Conservation (phyloP, 2,888 invertebrate species). For the Dinocampus coccinellae region DNA sequence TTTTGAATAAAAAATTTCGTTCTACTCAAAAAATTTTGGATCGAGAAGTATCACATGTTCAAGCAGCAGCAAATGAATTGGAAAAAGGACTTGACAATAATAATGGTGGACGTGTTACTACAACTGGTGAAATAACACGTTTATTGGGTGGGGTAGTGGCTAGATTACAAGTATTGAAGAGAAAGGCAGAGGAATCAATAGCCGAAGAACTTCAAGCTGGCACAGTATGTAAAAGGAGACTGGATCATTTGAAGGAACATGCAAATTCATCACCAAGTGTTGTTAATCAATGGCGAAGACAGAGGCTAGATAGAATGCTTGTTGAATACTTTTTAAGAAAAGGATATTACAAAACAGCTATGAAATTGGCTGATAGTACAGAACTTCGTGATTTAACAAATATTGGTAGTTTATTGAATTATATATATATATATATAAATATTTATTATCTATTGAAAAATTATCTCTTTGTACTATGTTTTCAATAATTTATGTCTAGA, state of each 20-base stretch:
- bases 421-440: not conserved
- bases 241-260: constrained; percentile 91
- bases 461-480: not conserved
- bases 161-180: constrained; percentile 88
- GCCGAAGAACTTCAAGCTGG: constrained; percentile 93
- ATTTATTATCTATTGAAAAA: not conserved
- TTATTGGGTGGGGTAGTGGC: constrained; percentile 92
- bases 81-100: constrained; percentile 79
- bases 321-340: constrained; percentile 95
- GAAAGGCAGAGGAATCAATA: constrained; percentile 95
- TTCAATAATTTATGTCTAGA: constrained; percentile 71
- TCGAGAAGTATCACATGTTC: constrained; percentile 91
- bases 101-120: constrained; percentile 69
- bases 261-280: constrained; percentile 72
- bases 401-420: constrained; percentile 74
- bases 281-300: constrained; percentile 85
- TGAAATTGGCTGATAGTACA: constrained; percentile 85
- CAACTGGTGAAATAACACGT: constrained; percentile 81
- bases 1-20: constrained; percentile 96
- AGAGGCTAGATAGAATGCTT: constrained; percentile 93
- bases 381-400: constrained; percentile 90
- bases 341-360: constrained; percentile 96
- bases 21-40: constrained; percentile 95
- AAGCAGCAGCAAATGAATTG: constrained; percentile 83
- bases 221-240: constrained; percentile 89